A percentile compares a stretch with the other conserved stretches of the same genome.
phyloP scores from a whole-genome alignment of 2,888 invertebrate species.

The Drosophila dives region DNA sequence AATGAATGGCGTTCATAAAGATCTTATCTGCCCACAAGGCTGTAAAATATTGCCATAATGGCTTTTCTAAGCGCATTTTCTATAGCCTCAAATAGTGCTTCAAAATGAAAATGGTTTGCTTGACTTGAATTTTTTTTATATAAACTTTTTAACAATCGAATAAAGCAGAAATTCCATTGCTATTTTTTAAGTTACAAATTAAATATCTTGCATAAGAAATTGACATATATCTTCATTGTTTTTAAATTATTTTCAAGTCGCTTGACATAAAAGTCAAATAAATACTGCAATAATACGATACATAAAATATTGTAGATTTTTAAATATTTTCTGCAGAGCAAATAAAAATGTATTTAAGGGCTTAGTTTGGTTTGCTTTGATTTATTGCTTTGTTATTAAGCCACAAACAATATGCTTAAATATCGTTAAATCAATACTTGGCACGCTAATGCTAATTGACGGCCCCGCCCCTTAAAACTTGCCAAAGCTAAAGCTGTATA shows the following conservation, averaged over 20 bases:
- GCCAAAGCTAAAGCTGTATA: not conserved
- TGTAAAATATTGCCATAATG: conserved; percentile 18
- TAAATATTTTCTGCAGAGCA: not conserved
- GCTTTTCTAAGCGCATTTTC: conserved; percentile 9
- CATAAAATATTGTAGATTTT: not conserved
- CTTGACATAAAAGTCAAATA: not conserved
- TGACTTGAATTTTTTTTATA: not conserved
- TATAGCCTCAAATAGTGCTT: not conserved
- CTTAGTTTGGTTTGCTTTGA: not conserved
- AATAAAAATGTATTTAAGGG: not conserved
- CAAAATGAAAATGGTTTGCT: not conserved
- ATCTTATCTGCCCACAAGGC: conserved; percentile 7
- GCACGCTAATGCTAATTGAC: conserved; percentile 11
- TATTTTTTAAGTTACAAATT: too few relatives aligned
- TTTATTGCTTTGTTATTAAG: conserved; percentile 14
- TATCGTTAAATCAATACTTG: conserved; percentile 19
- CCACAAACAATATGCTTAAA: conserved; percentile 8
- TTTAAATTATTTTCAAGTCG: not conserved
- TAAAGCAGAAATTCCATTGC: not conserved
- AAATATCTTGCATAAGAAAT: too few relatives aligned
- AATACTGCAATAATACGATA: not conserved
- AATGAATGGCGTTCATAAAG: conserved; percentile 8
- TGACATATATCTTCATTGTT: too few relatives aligned
- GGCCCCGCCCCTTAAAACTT: not conserved
- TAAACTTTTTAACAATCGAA: not conserved